Percentiles rank a stretch among this genome's conserved stretches.
phyloP scores from a whole-genome alignment of 2,888 invertebrate genomes.

The Zelleria hepariella region DNA sequence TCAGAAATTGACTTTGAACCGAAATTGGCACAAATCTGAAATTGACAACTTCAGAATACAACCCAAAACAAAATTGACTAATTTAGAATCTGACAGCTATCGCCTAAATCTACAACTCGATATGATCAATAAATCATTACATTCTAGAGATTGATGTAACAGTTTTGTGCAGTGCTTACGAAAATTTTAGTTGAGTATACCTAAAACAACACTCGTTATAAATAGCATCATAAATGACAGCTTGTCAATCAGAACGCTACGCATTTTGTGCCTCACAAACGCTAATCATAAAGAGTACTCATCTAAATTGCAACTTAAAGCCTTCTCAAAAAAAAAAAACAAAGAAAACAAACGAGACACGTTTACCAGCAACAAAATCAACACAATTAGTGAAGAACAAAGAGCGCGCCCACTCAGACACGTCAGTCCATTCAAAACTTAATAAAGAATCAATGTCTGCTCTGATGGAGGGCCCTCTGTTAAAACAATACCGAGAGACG shows the following conservation, averaged over 20 bases:
- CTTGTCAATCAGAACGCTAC: not conserved
- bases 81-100: no score
- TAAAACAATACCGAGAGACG: slow-evolving; percentile 7
- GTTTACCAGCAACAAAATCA: not conserved
- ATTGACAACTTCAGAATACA: no score
- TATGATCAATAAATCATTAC: no score
- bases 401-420: not conserved
- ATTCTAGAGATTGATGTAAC: no score
- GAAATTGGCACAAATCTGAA: no score
- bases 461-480: slow-evolving; percentile 4
- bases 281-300: no score
- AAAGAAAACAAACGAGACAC: not conserved
- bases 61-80: no score
- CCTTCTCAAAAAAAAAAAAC: not conserved
- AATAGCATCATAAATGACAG: not conserved
- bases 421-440: slow-evolving; percentile 4
- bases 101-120: no score
- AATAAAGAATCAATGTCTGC: slow-evolving; percentile 7
- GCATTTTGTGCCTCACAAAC: no score
- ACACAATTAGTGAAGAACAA: not conserved
- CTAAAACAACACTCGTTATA: not conserved
- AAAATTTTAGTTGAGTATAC: not conserved
- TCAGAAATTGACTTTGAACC: no score
- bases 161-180: no score
- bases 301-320: not conserved